Evolutionary conservation across 2,113 vertebrate species (phyloP).

Genomic region (Triplophysa siluroides): DNA sequence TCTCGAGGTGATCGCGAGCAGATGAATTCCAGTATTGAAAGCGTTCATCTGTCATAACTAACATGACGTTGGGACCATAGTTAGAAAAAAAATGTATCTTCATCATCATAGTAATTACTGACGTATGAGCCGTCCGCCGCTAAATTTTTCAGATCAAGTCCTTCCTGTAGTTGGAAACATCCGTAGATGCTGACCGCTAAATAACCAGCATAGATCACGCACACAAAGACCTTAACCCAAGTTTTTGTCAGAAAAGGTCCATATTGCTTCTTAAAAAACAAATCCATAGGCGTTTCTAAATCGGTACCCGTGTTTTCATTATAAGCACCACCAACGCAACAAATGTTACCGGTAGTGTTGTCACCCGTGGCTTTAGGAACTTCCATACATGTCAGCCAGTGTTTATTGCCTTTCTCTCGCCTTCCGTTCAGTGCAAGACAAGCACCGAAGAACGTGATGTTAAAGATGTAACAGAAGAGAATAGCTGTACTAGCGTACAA

Average conservation of each 20-base stretch:
- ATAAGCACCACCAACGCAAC: conserved; percentile 58
- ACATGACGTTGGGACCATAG: conserved; percentile 69
- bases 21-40: conserved; percentile 67
- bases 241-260: conserved; percentile 60
- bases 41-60: conserved; percentile 62
- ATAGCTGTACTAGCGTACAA: conserved; percentile 76
- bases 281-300: conserved; percentile 53
- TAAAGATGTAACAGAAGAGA: conserved; percentile 78
- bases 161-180: conserved; percentile 64
- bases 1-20: conserved; percentile 55
- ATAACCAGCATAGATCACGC: conserved; percentile 60
- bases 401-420: conserved; percentile 63
- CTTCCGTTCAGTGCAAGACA: conserved; percentile 74
- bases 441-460: conserved; percentile 78
- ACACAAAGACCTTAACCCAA: conserved; percentile 57
- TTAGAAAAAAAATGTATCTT: conserved; percentile 68
- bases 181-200: conserved; percentile 66
- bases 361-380: conserved; percentile 18
- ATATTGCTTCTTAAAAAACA: conserved; percentile 68
- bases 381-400: conserved; percentile 69
- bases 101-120: conserved; percentile 64
- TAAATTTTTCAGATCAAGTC: conserved; percentile 69
- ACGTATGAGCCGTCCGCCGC: conserved; percentile 65
- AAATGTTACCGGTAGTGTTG: conserved; percentile 15
- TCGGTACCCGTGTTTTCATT: conserved; percentile 16